phyloP scores from a whole-genome alignment of 2,797 vertebrate species.

The Halcyon badia region DNA sequence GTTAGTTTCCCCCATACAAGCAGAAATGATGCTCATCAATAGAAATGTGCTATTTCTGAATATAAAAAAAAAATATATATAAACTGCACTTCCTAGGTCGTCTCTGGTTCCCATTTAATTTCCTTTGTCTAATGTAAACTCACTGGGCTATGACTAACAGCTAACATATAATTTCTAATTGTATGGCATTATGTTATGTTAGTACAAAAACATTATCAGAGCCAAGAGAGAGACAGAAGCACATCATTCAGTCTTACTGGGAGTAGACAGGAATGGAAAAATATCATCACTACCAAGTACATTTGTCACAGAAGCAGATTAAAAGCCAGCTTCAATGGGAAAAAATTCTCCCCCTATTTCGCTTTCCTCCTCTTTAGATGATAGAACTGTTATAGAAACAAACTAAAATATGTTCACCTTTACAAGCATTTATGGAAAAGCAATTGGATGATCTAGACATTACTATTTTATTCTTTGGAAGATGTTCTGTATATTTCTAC shows the following conservation, averaged over 20 bases:
- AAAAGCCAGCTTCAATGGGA: constrained; percentile 59
- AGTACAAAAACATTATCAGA: constrained; percentile 75
- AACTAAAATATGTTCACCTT: constrained; percentile 45
- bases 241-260: constrained; percentile 56
- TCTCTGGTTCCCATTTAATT: constrained; percentile 77
- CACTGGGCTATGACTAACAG: constrained; percentile 80
- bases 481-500: constrained; percentile 10
- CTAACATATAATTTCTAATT: constrained; percentile 80
- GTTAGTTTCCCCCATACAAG: constrained; percentile 21
- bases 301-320: constrained; percentile 68
- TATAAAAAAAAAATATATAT: constrained; percentile 42
- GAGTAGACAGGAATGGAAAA: constrained; percentile 70
- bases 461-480: constrained; percentile 50
- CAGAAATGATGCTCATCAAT: constrained; percentile 68
- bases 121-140: constrained; percentile 81
- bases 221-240: constrained; percentile 68
- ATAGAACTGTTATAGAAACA: constrained; percentile 31
- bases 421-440: constrained; percentile 24
- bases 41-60: constrained; percentile 66
- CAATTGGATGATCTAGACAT: not conserved
- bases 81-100: constrained; percentile 64
- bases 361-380: constrained; percentile 15
- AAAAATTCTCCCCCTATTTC: constrained; percentile 23
- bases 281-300: constrained; percentile 52
- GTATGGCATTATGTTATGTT: constrained; percentile 76